Conservation (phyloP, 2,888 invertebrate species). For the Taphrorychus bicolor region DNA sequence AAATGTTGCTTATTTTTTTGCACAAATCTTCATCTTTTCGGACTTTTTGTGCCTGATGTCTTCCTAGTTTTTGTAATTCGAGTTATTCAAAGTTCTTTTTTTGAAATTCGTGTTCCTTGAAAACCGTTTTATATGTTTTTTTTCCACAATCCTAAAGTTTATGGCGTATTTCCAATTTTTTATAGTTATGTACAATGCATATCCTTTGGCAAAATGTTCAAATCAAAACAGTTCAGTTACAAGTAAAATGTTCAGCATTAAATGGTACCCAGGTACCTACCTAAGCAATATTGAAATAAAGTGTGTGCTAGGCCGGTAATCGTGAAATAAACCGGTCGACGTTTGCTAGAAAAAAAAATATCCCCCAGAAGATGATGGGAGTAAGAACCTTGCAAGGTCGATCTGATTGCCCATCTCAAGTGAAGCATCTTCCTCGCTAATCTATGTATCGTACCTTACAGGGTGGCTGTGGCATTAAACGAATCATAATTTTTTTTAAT, state of each 20-base stretch:
- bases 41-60: too few species aligned
- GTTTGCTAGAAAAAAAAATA: conserved; percentile 30
- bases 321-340: conserved; percentile 41
- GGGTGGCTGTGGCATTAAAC: too few species aligned
- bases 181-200: too few species aligned
- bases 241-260: not conserved
- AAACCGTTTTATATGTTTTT: too few species aligned
- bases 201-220: not conserved
- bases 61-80: too few species aligned
- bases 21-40: too few species aligned
- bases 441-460: conserved; percentile 12
- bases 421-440: conserved; percentile 11
- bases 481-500: too few species aligned
- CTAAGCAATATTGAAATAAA: conserved; percentile 22
- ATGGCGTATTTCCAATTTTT: too few species aligned
- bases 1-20: too few species aligned
- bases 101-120: too few species aligned
- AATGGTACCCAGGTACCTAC: not conserved
- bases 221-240: not conserved
- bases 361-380: conserved; percentile 32
- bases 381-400: conserved; percentile 55
- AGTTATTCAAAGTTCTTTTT: too few species aligned
- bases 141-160: too few species aligned
- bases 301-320: conserved; percentile 14
- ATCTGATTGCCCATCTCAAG: conserved; percentile 35